A percentile compares a stretch with the other conserved stretches of the same genome.
Evolutionary conservation across 2,797 vertebrate species (phyloP).

Genomic region (Anolis apletophallus): DNA sequence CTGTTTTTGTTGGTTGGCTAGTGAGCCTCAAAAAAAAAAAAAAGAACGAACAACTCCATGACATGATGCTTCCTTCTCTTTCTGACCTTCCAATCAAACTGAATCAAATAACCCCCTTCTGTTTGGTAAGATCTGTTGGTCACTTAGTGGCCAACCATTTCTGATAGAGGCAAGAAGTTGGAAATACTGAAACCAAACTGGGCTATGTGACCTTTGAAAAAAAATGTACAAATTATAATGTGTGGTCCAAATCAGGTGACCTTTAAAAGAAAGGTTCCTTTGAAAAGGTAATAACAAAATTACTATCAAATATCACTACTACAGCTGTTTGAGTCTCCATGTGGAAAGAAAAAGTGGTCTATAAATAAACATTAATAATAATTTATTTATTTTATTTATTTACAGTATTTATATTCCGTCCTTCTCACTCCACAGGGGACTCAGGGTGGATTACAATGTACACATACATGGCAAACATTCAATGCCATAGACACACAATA

Average conservation of each 20-base stretch:
- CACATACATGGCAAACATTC: too few species aligned
- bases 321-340: too few species aligned
- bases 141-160: constrained; percentile 11
- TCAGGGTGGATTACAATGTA: too few species aligned
- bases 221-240: constrained; percentile 68
- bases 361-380: too few species aligned
- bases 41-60: not conserved
- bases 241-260: constrained; percentile 66
- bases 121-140: constrained; percentile 1
- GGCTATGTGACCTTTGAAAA: constrained; percentile 60
- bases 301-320: constrained; percentile 67
- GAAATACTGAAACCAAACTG: constrained; percentile 25
- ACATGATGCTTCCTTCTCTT: not conserved
- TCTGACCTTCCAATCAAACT: not conserved
- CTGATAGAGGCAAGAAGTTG: constrained; percentile 34
- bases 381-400: too few species aligned
- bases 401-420: too few species aligned
- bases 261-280: constrained; percentile 67
- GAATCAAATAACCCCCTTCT: constrained; percentile 6
- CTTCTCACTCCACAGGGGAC: too few species aligned
- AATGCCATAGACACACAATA: too few species aligned
- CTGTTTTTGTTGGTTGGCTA: not conserved
- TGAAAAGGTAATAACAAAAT: constrained; percentile 50
- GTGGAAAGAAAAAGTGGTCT: too few species aligned
- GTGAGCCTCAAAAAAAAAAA: not conserved